phyloP scores from a whole-genome alignment of 2,888 invertebrate species.

The Galerucella pusilla region DNA sequence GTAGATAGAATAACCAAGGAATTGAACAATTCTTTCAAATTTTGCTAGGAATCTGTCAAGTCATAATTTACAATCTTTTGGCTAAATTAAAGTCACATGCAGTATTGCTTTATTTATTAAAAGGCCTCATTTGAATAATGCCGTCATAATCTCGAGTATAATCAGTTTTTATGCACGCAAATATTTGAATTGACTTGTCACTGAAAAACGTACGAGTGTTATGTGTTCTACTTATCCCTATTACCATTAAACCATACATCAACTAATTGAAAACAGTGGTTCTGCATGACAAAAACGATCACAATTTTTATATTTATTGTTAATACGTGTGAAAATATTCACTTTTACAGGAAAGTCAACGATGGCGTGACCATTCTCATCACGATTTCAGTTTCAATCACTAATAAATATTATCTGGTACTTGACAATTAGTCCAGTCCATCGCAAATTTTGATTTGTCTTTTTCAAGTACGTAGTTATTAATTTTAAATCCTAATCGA shows the following conservation, averaged over 20 bases:
- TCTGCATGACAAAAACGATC: neutral
- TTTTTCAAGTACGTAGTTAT: no score
- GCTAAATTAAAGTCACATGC: no score
- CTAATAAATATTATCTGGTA: slow-evolving; percentile 3
- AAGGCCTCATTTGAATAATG: no score
- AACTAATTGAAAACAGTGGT: neutral
- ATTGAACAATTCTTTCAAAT: no score
- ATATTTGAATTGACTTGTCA: neutral
- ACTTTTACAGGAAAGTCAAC: slow-evolving; percentile 16
- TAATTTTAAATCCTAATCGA: no score
- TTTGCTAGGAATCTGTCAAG: no score
- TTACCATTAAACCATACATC: neutral
- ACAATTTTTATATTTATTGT: neutral
- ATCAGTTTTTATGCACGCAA: neutral
- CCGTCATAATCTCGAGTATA: no score
- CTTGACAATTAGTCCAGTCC: neutral
- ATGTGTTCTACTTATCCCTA: neutral
- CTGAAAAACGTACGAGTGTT: neutral
- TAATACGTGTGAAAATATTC: slow-evolving; percentile 27
- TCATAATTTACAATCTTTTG: no score
- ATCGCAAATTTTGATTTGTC: neutral
- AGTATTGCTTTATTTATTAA: no score
- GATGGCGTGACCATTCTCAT: slow-evolving; percentile 25
- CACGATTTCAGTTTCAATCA: slow-evolving; percentile 20
- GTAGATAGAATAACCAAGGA: no score